Base-by-base conservation (phyloP, 92 coral and sea anemone genomes). In the Phenganax marumi region DNA sequence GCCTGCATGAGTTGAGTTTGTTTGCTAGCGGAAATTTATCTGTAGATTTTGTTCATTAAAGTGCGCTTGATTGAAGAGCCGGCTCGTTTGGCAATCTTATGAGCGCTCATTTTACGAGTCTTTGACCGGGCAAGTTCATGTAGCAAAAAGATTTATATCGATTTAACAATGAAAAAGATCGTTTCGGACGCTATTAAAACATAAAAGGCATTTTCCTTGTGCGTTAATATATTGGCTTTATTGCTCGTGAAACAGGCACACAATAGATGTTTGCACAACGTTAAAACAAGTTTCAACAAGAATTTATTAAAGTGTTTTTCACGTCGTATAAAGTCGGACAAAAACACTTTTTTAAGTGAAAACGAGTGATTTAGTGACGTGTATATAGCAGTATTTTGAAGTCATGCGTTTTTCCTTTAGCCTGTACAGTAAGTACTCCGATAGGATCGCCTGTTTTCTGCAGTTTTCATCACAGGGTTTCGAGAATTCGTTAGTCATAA, bases 251-350 rank as follows among this genome's bases (percentile, higher is more conserved):
- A 49, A 52, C 17, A 74, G 14, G 16, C 16, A 12, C 47, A 74
- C 60, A 52, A 74, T 12, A 14, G 49, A 18, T 74, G 79, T 74
- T 52, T 74, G 26, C 79, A 52, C 19, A 72, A 19, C 10, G 79
- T 52, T 74, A 74, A 74, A 21, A 74, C 79, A 25, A 74, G 53
- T 56, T 21, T 74, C 79, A 52, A 74, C 79, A 74, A 74, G 53
- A 49, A 19, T 70, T 8, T 46, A 74, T 74, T 74, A 22, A 74
- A 74, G 14, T 74, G 17, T 39, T 48, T 47, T n/a, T 48, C 16
- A 9, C 16, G 48, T 46, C 2, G 10, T 70, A 39, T 8, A 23
- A 58, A 11, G 18, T 6, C 2, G 3, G 16, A 6, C 63, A 7
- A 56, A 56, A 56, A 18, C 8, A 21, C 17, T 21, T 62, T 62